These are phyloP conservation scores for Timema cristinae DNA, from an alignment of 2,888 invertebrate genomes.

Conservation along the genomic window DNA sequence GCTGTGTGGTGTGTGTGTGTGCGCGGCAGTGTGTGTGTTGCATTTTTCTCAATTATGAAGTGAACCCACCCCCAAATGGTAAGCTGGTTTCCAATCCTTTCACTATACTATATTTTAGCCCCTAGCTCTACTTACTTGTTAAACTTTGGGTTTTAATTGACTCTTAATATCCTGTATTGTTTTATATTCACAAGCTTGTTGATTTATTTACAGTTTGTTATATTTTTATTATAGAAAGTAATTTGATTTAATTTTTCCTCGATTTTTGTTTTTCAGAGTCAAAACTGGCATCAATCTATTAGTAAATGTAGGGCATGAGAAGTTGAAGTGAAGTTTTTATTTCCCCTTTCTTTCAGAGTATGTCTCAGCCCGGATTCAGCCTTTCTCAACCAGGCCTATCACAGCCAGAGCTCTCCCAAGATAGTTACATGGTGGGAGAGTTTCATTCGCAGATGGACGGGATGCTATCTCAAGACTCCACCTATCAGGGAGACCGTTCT, in stretches of 20 bases:
- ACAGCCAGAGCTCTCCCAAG: constrained; percentile 73
- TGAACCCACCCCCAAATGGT: too few species aligned
- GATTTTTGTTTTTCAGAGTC: not conserved
- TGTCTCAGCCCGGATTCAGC: constrained; percentile 64
- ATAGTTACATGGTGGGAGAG: constrained; percentile 76
- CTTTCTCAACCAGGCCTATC: constrained; percentile 64
- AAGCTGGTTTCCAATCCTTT: too few species aligned
- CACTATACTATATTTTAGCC: too few species aligned
- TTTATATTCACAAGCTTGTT: too few species aligned
- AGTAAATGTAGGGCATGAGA: not conserved
- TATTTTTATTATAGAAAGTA: not conserved
- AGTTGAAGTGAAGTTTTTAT: not conserved
- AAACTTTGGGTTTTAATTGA: too few species aligned
- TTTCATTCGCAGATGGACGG: constrained; percentile 94
- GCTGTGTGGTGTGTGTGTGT: too few species aligned
- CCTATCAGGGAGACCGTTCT: constrained; percentile 63
- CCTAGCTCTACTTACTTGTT: too few species aligned
- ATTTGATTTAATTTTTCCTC: not conserved
- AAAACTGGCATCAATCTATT: not conserved
- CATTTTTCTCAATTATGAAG: too few species aligned
- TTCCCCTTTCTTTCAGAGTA: constrained; percentile 63
- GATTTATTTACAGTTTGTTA: too few species aligned
- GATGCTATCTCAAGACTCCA: constrained; percentile 87
- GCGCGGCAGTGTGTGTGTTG: too few species aligned
- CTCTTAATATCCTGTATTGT: too few species aligned